A percentile compares a stretch with the other conserved stretches of the same genome.
Evolutionary conservation across 1,140 invertebrate genomes (phyloP).

Genomic region (Oedothorax gibbosus): DNA sequence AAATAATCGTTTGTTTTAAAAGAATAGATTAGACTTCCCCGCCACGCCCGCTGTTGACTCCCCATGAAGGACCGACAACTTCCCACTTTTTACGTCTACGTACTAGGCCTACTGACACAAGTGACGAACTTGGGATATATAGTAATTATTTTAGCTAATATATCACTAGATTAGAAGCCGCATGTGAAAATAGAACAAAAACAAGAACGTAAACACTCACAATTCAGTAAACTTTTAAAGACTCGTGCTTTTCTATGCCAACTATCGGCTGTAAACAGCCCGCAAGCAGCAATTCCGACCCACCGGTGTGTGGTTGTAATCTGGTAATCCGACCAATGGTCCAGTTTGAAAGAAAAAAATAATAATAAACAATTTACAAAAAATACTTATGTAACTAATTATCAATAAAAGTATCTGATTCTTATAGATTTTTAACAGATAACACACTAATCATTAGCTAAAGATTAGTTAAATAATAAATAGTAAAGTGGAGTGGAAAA

Average conservation of each 20-base stretch:
- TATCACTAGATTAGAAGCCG: neutral
- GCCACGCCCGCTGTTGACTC: conserved; percentile 53
- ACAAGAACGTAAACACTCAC: conserved; percentile 1
- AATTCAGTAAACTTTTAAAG: neutral
- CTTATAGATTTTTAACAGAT: neutral
- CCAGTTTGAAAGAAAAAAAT: neutral
- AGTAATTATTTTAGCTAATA: neutral
- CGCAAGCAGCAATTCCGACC: conserved; percentile 5
- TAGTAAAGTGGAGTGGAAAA: neutral
- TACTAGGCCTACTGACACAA: conserved; percentile 49
- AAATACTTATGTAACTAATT: neutral
- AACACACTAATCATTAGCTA: neutral
- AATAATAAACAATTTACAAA: neutral
- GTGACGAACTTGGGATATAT: neutral
- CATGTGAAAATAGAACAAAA: neutral
- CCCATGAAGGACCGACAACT: neutral
- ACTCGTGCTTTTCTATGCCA: neutral
- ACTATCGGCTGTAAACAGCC: conserved; percentile 42
- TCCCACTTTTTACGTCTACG: conserved; percentile 52
- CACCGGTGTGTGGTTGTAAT: conserved; percentile 12
- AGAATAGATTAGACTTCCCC: conserved; percentile 28
- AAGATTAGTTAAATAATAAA: neutral
- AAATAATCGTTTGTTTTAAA: neutral
- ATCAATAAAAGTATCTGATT: neutral
- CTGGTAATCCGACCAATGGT: neutral